phyloP scores from a whole-genome alignment of 2,888 invertebrate species.

The Myathropa florea region DNA sequence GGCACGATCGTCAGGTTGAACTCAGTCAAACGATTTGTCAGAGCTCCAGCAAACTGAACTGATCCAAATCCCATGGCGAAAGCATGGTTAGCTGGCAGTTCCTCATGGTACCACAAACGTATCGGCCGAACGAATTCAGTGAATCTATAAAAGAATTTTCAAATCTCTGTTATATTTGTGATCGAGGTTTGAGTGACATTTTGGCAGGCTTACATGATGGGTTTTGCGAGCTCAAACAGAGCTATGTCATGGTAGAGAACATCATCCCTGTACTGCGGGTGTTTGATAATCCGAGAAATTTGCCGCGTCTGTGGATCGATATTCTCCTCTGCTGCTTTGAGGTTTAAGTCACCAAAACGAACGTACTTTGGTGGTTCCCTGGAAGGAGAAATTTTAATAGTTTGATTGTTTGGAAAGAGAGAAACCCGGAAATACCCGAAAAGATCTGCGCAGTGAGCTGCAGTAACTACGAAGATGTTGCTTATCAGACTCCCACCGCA shows the following conservation, averaged over 20 bases:
- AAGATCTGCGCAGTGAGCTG: conserved; percentile 78
- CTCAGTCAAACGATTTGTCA: conserved; percentile 77
- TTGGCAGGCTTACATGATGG: conserved; percentile 74
- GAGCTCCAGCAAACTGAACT: conserved; percentile 79
- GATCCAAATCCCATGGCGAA: conserved; percentile 85
- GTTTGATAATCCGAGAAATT: conserved; percentile 73
- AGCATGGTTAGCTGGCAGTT: conserved; percentile 79
- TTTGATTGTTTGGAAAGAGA: neutral
- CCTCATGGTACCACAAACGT: conserved; percentile 81
- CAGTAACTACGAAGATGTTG: conserved; percentile 77
- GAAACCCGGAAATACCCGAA: conserved; percentile 72
- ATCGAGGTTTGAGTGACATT: neutral
- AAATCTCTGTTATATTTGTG: too few relatives aligned
- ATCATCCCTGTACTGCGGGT: conserved; percentile 74
- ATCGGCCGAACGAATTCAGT: conserved; percentile 82
- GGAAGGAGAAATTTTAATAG: neutral
- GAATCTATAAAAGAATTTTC: conserved; percentile 72
- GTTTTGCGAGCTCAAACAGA: conserved; percentile 72
- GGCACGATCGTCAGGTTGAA: conserved; percentile 76
- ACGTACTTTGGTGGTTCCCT: conserved; percentile 75
- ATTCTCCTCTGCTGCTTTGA: conserved; percentile 73
- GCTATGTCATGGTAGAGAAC: conserved; percentile 78
- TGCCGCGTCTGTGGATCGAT: conserved; percentile 74
- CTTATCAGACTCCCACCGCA: conserved; percentile 80
- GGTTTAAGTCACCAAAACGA: conserved; percentile 77